Evolutionary conservation across 2,797 vertebrate genomes (phyloP).

Genomic region (Martes flavigula): DNA sequence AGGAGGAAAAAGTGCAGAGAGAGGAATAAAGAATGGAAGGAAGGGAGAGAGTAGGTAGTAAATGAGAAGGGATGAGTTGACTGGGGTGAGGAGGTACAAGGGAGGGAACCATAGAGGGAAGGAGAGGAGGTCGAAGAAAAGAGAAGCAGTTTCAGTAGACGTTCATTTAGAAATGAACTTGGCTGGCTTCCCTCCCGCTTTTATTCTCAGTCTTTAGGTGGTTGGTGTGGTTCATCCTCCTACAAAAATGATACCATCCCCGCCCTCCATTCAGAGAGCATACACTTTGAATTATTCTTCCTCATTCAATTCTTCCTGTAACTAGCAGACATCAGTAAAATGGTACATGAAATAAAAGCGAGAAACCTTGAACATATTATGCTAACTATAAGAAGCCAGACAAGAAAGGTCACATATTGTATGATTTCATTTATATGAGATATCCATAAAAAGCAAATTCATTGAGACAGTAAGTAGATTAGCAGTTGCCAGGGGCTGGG

Average conservation of each 20-base stretch:
- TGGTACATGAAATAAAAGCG: neutral
- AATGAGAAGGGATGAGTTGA: neutral
- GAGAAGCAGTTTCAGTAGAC: neutral
- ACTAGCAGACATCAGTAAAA: neutral
- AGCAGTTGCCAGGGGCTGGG: neutral
- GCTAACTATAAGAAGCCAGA: neutral
- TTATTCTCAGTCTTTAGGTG: neutral
- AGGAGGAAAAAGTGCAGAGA: neutral
- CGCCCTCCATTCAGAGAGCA: neutral
- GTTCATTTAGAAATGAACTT: neutral
- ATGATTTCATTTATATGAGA: neutral
- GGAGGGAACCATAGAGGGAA: rapidly evolving
- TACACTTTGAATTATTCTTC: neutral
- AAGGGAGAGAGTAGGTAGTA: neutral
- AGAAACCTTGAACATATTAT: constrained; percentile 3
- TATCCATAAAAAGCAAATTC: neutral
- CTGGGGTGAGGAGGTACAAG: rapidly evolving
- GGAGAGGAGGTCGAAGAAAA: neutral
- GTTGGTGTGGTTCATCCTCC: neutral
- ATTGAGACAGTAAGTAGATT: neutral
- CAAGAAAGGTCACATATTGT: neutral
- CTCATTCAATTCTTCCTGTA: neutral
- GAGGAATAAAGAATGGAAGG: neutral
- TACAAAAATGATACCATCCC: neutral
- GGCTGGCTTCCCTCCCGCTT: too few relatives aligned